phyloP scores from a whole-genome alignment of 1,140 invertebrate genomes.

The Periplaneta americana region DNA sequence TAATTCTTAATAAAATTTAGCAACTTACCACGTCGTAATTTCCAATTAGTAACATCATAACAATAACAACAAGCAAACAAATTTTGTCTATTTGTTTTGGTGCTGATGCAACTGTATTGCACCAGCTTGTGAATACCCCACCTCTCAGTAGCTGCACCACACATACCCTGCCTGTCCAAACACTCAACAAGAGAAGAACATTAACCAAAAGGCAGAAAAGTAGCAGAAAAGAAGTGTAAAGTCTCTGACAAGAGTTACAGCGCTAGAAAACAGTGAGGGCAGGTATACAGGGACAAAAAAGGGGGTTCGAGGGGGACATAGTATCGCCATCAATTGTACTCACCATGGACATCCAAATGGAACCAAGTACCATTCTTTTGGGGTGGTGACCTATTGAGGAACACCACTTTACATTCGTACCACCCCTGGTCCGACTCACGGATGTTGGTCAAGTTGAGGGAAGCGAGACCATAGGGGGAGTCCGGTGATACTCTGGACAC shows the following conservation, averaged over 20 bases:
- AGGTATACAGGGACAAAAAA: not conserved
- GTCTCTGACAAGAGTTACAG: not conserved
- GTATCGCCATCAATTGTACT: constrained; percentile 28
- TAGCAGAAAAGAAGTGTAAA: not conserved
- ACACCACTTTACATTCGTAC: constrained; percentile 96
- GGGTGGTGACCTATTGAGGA: constrained; percentile 88
- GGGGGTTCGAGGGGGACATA: not conserved
- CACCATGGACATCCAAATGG: constrained; percentile 89
- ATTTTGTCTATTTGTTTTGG: not conserved
- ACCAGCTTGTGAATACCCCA: not conserved
- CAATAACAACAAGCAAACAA: too few relatives aligned
- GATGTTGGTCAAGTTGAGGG: constrained; percentile 90
- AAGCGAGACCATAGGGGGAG: constrained; percentile 81
- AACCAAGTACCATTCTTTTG: constrained; percentile 94
- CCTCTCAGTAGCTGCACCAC: not conserved
- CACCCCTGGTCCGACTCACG: constrained; percentile 90
- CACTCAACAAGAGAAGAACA: not conserved
- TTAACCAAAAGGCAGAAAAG: not conserved
- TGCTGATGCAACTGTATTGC: not conserved
- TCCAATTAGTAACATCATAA: too few relatives aligned
- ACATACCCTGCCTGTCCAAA: not conserved
- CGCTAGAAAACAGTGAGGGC: not conserved
- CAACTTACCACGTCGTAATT: too few relatives aligned
- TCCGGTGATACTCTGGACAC: constrained; percentile 81
- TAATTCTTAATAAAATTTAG: too few relatives aligned